Conservation (phyloP, 2,888 invertebrate genomes). For the Chrysolina oricalcia region DNA sequence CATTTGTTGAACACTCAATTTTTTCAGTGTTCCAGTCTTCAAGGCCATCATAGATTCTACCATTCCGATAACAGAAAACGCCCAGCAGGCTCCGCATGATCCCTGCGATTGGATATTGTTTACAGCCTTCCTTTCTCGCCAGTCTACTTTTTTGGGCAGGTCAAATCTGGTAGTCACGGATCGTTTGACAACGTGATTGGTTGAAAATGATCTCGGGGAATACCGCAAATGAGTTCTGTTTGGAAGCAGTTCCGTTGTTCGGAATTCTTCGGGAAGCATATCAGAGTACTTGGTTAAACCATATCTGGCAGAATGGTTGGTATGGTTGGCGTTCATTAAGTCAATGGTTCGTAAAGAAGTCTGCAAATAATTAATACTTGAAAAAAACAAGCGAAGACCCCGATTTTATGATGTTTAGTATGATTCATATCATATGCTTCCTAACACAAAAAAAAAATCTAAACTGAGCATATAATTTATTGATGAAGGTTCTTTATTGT, state of each 20-base stretch:
- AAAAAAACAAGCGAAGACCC: conserved; percentile 11
- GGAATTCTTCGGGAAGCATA: conserved; percentile 76
- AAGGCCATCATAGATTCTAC: conserved; percentile 86
- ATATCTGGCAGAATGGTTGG: conserved; percentile 72
- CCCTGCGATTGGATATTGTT: conserved; percentile 82
- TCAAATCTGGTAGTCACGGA: conserved; percentile 26
- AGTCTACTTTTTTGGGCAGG: conserved; percentile 66
- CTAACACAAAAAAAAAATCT: too few species aligned
- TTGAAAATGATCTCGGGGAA: neutral
- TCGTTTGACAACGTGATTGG: neutral
- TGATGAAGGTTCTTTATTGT: too few species aligned
- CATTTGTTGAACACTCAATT: conserved; percentile 85
- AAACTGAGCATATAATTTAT: too few species aligned
- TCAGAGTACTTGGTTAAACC: conserved; percentile 78
- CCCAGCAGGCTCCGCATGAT: conserved; percentile 90
- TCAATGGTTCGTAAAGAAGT: conserved; percentile 72
- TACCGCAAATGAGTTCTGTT: conserved; percentile 7
- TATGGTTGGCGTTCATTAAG: conserved; percentile 70
- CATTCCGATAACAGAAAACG: conserved; percentile 84
- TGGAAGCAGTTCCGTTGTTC: conserved; percentile 49
- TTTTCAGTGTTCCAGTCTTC: conserved; percentile 75
- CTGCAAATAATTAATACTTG: conserved; percentile 64
- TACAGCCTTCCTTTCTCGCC: conserved; percentile 77
- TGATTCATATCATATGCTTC: too few species aligned
- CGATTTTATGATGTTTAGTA: too few species aligned